These are phyloP conservation scores for Podocnemis expansa DNA, from an alignment of 2,113 vertebrate species.

Conservation along the genomic window DNA sequence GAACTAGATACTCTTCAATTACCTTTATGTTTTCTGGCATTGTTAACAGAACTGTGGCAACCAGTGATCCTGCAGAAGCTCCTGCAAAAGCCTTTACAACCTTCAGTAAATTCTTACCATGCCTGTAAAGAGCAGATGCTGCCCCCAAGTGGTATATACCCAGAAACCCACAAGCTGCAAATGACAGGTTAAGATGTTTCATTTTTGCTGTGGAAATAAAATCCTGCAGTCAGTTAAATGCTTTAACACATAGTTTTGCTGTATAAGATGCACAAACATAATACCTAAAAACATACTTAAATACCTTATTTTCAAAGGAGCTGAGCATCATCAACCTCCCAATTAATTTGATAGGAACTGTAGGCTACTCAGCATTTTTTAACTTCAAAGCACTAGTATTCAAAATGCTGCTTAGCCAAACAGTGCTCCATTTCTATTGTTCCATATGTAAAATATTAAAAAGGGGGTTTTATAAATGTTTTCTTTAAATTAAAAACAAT, in stretches of 20 bases:
- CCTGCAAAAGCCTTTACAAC: conserved; percentile 85
- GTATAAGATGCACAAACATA: not conserved
- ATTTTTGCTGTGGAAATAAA: conserved; percentile 70
- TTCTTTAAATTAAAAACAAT: not conserved
- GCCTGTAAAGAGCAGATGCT: conserved; percentile 81
- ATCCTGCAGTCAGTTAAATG: not conserved
- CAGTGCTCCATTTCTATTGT: not conserved
- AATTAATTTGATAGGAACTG: not conserved
- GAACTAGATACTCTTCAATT: conserved; percentile 51
- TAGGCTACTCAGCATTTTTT: not conserved
- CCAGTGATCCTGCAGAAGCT: conserved; percentile 90
- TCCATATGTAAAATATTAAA: not conserved
- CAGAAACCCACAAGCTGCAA: conserved; percentile 90
- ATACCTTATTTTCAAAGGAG: not conserved
- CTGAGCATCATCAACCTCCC: not conserved
- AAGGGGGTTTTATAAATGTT: not conserved
- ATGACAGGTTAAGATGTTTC: conserved; percentile 87
- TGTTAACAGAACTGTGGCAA: conserved; percentile 85
- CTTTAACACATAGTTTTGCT: not conserved
- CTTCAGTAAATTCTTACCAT: conserved; percentile 83
- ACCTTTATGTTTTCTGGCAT: conserved; percentile 92
- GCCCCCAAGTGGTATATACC: conserved; percentile 94
- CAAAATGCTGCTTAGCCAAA: not conserved
- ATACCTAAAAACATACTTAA: not conserved
- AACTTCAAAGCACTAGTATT: not conserved